Evolutionary conservation across 2,888 invertebrate species (phyloP).

Genomic region (Andrena flavipes): DNA sequence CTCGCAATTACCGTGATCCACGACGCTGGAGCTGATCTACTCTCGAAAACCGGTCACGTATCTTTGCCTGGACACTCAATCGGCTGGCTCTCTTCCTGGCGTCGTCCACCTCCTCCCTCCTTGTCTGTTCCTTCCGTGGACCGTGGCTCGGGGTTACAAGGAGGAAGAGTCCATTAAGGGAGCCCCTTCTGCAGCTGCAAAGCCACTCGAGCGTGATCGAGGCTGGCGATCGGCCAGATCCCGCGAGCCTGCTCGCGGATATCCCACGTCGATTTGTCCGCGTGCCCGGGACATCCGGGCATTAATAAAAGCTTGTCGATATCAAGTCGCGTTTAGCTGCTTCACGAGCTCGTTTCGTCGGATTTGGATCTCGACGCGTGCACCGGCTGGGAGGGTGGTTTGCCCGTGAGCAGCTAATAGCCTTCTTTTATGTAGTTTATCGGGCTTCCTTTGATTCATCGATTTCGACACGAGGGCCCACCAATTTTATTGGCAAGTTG

Average conservation of each 20-base stretch:
- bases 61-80: conserved; percentile 70
- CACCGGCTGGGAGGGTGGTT: background rate
- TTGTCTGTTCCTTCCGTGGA: conserved; percentile 54
- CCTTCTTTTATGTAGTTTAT: background rate
- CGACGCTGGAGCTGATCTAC: conserved; percentile 62
- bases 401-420: background rate
- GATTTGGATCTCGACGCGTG: background rate
- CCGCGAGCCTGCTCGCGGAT: conserved; percentile 68
- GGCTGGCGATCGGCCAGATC: conserved; percentile 70
- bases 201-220: conserved; percentile 68
- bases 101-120: conserved; percentile 8
- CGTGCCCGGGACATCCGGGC: conserved; percentile 47
- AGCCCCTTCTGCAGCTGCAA: conserved; percentile 60
- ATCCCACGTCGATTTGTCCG: conserved; percentile 61
- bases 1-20: conserved; percentile 71
- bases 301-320: conserved; percentile 71
- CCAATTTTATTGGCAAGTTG: background rate
- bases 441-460: background rate
- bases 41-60: conserved; percentile 75
- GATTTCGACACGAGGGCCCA: background rate
- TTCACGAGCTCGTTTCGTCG: conserved; percentile 23
- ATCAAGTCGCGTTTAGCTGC: conserved; percentile 51
- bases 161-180: conserved; percentile 77
- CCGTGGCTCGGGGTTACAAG: conserved; percentile 65
- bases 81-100: conserved; percentile 44